Percentiles rank a stretch among this genome's conserved stretches.
These are phyloP conservation scores for Dexiosoma caninum DNA, from an alignment of 2,888 invertebrate genomes.

Conservation along the genomic window DNA sequence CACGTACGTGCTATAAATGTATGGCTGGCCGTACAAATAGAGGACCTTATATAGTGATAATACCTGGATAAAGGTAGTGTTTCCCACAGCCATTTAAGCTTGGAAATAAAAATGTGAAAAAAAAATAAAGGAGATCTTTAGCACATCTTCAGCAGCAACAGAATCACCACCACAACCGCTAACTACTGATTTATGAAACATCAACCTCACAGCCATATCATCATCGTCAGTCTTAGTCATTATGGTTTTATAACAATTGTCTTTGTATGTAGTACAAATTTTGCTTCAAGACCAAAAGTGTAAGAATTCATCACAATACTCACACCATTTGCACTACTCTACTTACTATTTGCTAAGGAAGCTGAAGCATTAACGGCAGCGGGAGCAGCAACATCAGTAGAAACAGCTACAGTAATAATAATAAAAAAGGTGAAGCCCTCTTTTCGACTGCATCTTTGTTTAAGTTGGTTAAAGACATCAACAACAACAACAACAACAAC, in stretches of 20 bases:
- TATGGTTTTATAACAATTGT: conserved; percentile 51
- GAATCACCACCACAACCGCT: not conserved
- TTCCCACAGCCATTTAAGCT: conserved; percentile 67
- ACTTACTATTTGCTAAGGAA: not conserved
- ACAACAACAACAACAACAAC: not conserved
- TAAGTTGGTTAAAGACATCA: conserved; percentile 12
- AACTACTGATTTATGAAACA: conserved; percentile 22
- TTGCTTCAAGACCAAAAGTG: conserved; percentile 12
- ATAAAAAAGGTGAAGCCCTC: conserved; percentile 49
- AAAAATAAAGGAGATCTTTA: conserved; percentile 32
- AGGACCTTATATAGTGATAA: conserved; percentile 12
- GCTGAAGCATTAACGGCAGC: not conserved
- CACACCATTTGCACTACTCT: conserved; percentile 33
- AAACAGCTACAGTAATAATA: conserved; percentile 43
- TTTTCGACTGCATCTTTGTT: conserved; percentile 50
- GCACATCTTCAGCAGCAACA: conserved; percentile 40
- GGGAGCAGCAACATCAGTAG: conserved; percentile 23
- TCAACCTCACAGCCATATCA: conserved; percentile 27
- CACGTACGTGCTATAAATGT: conserved; percentile 63
- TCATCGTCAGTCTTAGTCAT: conserved; percentile 47
- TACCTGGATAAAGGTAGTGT: conserved; percentile 29
- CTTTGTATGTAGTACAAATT: conserved; percentile 25
- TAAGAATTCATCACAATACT: conserved; percentile 40
- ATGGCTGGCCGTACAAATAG: conserved; percentile 31
- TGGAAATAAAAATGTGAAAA: conserved; percentile 3